Base-by-base conservation (phyloP, 2,888 invertebrate genomes). In the Perithous albicinctus region DNA sequence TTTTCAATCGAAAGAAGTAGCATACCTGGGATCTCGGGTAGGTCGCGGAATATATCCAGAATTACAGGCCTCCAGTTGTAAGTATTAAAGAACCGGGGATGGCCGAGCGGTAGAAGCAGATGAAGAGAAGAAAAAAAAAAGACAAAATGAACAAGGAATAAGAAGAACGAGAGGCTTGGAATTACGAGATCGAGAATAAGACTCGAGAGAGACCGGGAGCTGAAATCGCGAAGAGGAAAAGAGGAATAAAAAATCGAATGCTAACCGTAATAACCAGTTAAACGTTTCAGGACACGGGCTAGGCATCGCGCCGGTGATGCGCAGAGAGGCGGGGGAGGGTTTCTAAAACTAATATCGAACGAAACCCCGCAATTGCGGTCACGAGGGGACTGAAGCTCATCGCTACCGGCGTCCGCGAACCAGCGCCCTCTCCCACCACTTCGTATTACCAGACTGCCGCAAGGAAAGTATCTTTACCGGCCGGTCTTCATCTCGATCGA, bases 291-390 rank as follows among this genome's bases (percentile, higher is more conserved):
- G 85, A 86, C 83, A 84, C 82, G 82, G 77, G 75, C 70, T 51
- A 75, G 79, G 73, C 56, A 76, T 70, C 75, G 70, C 72, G 66
- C 61, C 43, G 72, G 54, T 74, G 41, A 67, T 48, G 48, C 32
- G 63, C 29, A 66, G 61, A 51, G 79, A 72, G 66, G 32, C 29
- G 80, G 78, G 83, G 85, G 82, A 78, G 78, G 83, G 85, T 80
- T 79, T 89, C 91, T 89, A 91, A 92, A 91, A 92, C 91, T 92
- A 92, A 92, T 92, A 91, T 91, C 91, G 90, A 90, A 88, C 84
- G 88, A 84, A 88, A 87, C 86, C 89, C 87, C 41, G 88, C 91
- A 90, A 91, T 92, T 91, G 91, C 86, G 92, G 91, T 91, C 89
- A 84, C 67, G 69, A 64, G 73, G 59, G 61, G 48, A 66, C 63